Evolutionary conservation across 2,113 vertebrate genomes (phyloP), one percentile per base, ranked within the genome.

Genomic region (Leptocoma aspasia): DNA sequence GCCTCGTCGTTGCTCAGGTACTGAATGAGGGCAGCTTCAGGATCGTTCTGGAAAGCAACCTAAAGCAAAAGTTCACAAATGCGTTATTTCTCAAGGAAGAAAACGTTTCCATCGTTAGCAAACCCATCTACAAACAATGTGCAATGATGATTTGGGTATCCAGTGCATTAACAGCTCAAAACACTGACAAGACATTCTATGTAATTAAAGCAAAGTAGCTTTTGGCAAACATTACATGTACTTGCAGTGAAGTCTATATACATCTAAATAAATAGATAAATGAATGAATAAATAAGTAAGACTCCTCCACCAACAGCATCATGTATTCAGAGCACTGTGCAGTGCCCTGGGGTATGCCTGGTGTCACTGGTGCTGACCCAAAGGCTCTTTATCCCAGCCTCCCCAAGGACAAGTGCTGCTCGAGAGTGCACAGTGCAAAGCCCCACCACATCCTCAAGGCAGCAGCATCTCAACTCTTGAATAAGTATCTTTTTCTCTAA

Each of bases 41-140:
- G 99, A 91, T 99, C 99, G 2, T 99, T 99, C 50, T 99, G 99
- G 96, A 99, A 99, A 94, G 98, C 99, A 83, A 99, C 99, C 99
- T 99, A 84, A 70, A 92, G 59, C 39, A 61, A 1, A 91, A 86
- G 49, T 39, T 61, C 31, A 86, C 50, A n/a, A 59, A 84, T 13
- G 49, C 7, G 0, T 90, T 39, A 75, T 5, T 89, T 61, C 24
- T 33, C 49, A 65, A 45, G 66, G 83, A 47, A 44, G 17, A 27
- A 82, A 53, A 42, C 33, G 28, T 2, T 30, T 49, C 49, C 39
- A 6, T 15, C 28, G 8, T 20, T 2, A 83, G 39, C 45, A 88
- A 90, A 86, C 11, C n/a, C 37, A 50, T 4, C 31, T 24, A 53
- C 20, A 53, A 63, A 31, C n/a, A 37, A 21, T 4, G 42, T 53